Base-by-base conservation (phyloP, 2,113 vertebrate species). In the Ochotona curzoniae region DNA sequence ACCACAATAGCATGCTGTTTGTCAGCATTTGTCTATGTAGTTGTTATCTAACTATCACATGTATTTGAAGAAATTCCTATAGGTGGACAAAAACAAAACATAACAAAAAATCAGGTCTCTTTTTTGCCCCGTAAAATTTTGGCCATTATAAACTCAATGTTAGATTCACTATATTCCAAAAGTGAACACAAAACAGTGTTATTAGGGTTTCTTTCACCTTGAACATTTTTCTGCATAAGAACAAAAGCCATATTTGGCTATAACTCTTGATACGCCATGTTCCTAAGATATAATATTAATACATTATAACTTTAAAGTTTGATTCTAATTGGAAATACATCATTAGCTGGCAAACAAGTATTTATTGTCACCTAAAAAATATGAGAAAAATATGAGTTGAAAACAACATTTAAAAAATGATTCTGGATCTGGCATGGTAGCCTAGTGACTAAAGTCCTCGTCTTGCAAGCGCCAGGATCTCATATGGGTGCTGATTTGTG, bases 21-120 rank as follows among this genome's bases (percentile, higher is more conserved):
- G 38, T 90, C 71, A 85, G 26, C 79, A 92, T 95, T 93, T 82
- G 38, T 92, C 93, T 64, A 0, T 57, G 49, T 88, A 94, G 92
- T 85, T 91, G 76, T 94, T 93, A 93, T 60, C 92, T 96, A 90
- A 64, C 76, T 89, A 89, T 87, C 85, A 80, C n/a, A 61, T 87
- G 28, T 75, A 83, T 89, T 92, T 81, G 64, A 79, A 89, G 71
- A 64, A 71, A 69, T 76, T 73, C 49, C 69, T n/a, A 49, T 47
- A 85, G 54, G 82, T 78, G 47, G 18, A 73, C 44, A 67, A n/a
- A 23, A 74, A 89, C 11, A 81, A 84, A 92, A 71, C 87, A 44
- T 4, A 44, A 44, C 38, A 44, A 44, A 44, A 44, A 93, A 79
- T 38, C 76, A 87, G 84, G 44, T 26, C 26, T 60, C 21, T 18